Evolutionary conservation across 2,113 vertebrate genomes (phyloP), one percentile per base, ranked within the genome.

Genomic region (Polyodon spathula): DNA sequence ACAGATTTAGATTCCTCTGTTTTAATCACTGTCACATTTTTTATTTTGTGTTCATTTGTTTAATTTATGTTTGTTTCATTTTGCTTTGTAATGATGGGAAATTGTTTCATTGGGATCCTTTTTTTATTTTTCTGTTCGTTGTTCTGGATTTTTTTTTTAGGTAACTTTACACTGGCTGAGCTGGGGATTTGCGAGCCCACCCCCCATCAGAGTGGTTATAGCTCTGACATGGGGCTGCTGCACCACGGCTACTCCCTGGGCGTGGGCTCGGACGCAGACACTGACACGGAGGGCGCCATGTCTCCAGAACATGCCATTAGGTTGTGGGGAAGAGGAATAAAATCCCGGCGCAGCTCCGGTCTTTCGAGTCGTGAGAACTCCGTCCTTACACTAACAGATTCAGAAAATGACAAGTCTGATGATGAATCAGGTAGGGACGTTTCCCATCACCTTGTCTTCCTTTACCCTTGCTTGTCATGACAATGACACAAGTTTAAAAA

Each of bases 291-390:
- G 82, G 93, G 85, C n/a, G 90, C 90, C 5, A 81, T 97, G 83
- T 94, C 92, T 60, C 93, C 94, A 0, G 94, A 97, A 70, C 85
- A 88, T 1, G 92, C 94, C 80, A 95, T 96, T 83, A 74, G 92
- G 54, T 82, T 97, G 56, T 97, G 94, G 94, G 88, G 90, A 1
- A 78, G 93, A 64, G 88, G 90, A 16, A 83, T 90, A 51, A 97
- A 95, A 67, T 96, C 93, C 74, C 84, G 90, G 44, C 82, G 92
- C 55, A 95, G 93, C 63, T 95, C 92, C 0, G 93, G 93, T 12
- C 88, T 96, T 46, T 95, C 94, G 59, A 97, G 93, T 67, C 89
- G 87, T 0, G 93, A 94, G 66, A 97, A 93, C 80, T 96, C 93
- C 0, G 92, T 92, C 0, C 92, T 97, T 56, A 94, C 92, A 0